Evolutionary conservation across 2,888 invertebrate species (phyloP).

Genomic region (Eumerus sabulonum): DNA sequence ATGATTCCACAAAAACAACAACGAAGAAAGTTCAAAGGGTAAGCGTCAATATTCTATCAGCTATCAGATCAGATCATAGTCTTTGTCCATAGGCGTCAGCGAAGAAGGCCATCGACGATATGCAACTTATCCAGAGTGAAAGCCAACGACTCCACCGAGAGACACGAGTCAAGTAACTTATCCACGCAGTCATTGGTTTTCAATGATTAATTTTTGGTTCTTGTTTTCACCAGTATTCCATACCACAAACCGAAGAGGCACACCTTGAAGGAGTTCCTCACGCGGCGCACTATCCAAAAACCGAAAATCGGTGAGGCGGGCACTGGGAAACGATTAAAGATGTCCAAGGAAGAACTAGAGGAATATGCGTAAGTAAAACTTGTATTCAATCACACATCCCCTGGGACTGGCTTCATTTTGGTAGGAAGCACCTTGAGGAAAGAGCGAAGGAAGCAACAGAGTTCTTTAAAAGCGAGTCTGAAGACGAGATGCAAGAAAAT

Average conservation of each 20-base stretch:
- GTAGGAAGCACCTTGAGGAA: conserved; percentile 84
- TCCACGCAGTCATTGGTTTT: too few relatives aligned
- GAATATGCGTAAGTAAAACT: conserved; percentile 82
- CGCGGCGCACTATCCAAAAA: conserved; percentile 73
- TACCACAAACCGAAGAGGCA: conserved; percentile 92
- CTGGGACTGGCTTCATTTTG: conserved; percentile 12
- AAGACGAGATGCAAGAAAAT: conserved; percentile 69
- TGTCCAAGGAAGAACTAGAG: conserved; percentile 84
- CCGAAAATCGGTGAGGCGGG: conserved; percentile 69
- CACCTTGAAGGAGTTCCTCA: conserved; percentile 88
- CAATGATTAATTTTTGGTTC: not conserved
- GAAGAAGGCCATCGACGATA: conserved; percentile 84
- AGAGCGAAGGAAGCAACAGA: conserved; percentile 87
- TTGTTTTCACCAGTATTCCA: conserved; percentile 81
- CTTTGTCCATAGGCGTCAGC: conserved; percentile 81
- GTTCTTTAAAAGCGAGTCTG: conserved; percentile 86
- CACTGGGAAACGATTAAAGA: conserved; percentile 80
- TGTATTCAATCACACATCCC: not conserved
- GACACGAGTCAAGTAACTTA: conserved; percentile 80
- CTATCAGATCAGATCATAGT: not conserved
- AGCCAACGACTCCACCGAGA: conserved; percentile 90
- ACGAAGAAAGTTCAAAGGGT: conserved; percentile 65
- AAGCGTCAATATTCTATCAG: not conserved
- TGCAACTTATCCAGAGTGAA: conserved; percentile 89
- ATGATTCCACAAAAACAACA: conserved; percentile 15